Percentiles rank a stretch among this genome's conserved stretches.
Conservation (phyloP, 2,113 vertebrate species). For the Pogonocichla stellata region DNA sequence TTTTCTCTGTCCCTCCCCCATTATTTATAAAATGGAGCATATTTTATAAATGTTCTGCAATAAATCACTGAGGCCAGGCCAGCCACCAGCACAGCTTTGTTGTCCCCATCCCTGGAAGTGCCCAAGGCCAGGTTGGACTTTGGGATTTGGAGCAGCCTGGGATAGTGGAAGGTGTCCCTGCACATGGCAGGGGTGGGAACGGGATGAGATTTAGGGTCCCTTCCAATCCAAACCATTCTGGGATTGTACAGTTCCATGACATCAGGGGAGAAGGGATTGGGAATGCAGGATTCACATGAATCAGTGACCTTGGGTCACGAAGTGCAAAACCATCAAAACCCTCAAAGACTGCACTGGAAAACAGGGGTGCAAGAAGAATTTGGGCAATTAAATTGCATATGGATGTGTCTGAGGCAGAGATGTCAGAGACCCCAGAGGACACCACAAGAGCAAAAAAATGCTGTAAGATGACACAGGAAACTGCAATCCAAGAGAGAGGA, state of each 20-base stretch:
- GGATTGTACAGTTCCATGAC: accelerated
- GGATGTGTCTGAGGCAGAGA: neutral
- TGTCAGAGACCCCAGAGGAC: neutral
- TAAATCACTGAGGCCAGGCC: neutral
- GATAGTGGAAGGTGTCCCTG: neutral
- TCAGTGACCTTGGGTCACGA: neutral
- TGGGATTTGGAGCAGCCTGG: neutral
- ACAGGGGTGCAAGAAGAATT: neutral
- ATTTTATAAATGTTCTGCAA: neutral
- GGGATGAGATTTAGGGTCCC: neutral
- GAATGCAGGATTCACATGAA: neutral
- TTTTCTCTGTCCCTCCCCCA: neutral
- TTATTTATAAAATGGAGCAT: neutral
- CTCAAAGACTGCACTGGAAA: neutral
- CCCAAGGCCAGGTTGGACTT: accelerated
- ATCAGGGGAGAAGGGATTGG: neutral
- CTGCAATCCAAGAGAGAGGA: neutral
- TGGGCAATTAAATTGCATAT: neutral
- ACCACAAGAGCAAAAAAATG: neutral
- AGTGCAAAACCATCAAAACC: neutral
- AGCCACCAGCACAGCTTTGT: neutral
- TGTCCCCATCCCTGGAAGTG: neutral
- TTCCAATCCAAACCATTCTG: neutral
- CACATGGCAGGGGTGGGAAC: neutral
- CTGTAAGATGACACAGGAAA: neutral